These are phyloP conservation scores for Calyptomena viridis DNA, from an alignment of 2,113 vertebrate species.

Conservation along the genomic window DNA sequence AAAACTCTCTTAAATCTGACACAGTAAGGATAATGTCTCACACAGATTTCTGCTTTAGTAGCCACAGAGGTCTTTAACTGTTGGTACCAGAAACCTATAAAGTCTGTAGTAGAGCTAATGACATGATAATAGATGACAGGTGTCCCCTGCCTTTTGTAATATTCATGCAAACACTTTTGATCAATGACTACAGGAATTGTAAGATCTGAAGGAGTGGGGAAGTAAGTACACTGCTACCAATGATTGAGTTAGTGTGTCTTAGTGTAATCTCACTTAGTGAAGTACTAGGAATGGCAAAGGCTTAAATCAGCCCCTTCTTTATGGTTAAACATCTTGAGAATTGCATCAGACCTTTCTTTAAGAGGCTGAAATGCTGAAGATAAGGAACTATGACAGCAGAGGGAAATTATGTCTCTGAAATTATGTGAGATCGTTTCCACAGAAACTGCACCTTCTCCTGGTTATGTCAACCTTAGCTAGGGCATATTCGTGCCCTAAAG, in stretches of 20 bases:
- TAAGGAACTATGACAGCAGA: not conserved
- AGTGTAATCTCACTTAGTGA: not conserved
- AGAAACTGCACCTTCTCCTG: not conserved
- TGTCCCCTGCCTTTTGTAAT: not conserved
- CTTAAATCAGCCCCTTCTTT: not conserved
- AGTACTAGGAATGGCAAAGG: not conserved
- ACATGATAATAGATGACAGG: not conserved
- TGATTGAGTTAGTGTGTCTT: not conserved
- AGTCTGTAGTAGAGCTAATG: not conserved
- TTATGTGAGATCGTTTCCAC: not conserved
- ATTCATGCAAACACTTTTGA: not conserved
- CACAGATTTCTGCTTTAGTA: not conserved
- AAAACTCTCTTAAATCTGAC: not conserved
- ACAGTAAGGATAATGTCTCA: not conserved
- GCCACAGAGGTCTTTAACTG: not conserved
- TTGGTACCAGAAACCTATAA: not conserved
- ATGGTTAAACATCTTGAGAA: not conserved
- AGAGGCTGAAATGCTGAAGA: not conserved
- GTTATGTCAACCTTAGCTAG: not conserved
- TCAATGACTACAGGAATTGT: not conserved
- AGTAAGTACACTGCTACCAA: not conserved
- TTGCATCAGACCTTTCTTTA: not conserved
- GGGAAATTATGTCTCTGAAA: not conserved
- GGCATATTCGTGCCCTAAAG: not conserved
- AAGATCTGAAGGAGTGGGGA: not conserved